phyloP scores from a whole-genome alignment of 2,797 vertebrate species.

The Lepus oiostolus region DNA sequence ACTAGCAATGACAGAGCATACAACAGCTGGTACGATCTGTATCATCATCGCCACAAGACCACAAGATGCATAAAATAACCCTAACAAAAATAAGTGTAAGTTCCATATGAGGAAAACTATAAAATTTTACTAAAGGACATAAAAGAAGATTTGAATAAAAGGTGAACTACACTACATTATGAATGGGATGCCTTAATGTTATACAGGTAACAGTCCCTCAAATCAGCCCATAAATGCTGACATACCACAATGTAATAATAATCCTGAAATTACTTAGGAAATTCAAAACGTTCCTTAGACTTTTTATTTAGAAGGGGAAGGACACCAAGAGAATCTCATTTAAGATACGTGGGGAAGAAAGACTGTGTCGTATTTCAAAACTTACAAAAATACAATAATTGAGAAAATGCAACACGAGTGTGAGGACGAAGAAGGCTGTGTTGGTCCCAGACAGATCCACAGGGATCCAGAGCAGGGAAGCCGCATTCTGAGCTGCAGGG shows the following conservation, averaged over 20 bases:
- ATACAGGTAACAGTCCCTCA: constrained; percentile 39
- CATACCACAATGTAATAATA: background rate
- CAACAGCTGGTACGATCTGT: constrained; percentile 8
- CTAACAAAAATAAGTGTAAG: constrained; percentile 65
- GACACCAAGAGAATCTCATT: background rate
- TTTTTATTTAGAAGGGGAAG: constrained; percentile 39
- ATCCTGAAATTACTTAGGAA: constrained; percentile 55
- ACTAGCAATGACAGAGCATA: background rate
- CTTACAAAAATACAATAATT: constrained; percentile 34
- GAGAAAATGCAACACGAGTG: background rate
- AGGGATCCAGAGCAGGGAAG: background rate
- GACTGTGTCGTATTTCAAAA: background rate
- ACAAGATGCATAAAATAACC: constrained; percentile 53
- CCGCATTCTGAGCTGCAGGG: background rate
- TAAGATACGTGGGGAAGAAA: background rate
- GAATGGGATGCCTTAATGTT: constrained; percentile 50
- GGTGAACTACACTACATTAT: constrained; percentile 57
- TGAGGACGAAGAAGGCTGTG: background rate
- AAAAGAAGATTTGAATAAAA: constrained; percentile 74
- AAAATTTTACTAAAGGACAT: constrained; percentile 71
- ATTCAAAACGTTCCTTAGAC: constrained; percentile 5
- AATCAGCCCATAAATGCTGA: constrained; percentile 68
- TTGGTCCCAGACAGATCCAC: background rate
- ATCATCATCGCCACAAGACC: background rate
- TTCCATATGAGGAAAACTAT: constrained; percentile 52